A percentile compares a stretch with the other conserved stretches of the same genome.
phyloP scores from a whole-genome alignment of 1,140 invertebrate genomes.

The Brachystomella parvula region DNA sequence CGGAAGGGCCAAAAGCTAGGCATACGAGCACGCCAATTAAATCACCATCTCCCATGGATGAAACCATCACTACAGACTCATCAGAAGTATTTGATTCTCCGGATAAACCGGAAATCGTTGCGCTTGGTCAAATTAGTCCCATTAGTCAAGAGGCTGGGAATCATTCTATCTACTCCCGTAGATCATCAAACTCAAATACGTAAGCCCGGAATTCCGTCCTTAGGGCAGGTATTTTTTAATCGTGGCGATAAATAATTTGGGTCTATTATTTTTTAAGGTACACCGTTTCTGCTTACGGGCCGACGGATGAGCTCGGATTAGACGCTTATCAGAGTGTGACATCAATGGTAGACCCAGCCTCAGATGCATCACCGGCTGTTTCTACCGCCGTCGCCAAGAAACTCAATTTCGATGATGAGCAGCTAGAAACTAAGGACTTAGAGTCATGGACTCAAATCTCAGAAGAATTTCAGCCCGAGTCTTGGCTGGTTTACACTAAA shows the following conservation, averaged over 20 bases:
- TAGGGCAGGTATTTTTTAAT: not conserved
- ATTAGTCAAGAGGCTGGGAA: not conserved
- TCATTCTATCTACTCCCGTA: not conserved
- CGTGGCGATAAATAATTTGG: not conserved
- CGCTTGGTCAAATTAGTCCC: constrained; percentile 21
- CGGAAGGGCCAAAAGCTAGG: not conserved
- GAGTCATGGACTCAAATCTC: no score
- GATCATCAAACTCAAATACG: not conserved
- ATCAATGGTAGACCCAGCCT: not conserved
- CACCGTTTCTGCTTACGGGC: constrained; percentile 12
- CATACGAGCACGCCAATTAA: constrained; percentile 8
- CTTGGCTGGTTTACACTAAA: not conserved
- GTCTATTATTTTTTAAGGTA: not conserved
- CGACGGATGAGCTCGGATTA: constrained; percentile 25
- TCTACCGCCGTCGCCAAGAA: not conserved
- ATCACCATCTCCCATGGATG: not conserved
- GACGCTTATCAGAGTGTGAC: constrained; percentile 24
- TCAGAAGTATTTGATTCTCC: constrained; percentile 6
- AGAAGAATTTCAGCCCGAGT: not conserved
- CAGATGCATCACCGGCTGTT: not conserved
- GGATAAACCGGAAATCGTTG: not conserved
- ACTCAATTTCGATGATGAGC: not conserved
- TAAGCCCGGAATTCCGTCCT: not conserved
- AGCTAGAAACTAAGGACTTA: no score
- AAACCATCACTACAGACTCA: not conserved